phyloP scores from a whole-genome alignment of 53 echinoderm and acorn worm genomes.

The Pentamera pediparva region DNA sequence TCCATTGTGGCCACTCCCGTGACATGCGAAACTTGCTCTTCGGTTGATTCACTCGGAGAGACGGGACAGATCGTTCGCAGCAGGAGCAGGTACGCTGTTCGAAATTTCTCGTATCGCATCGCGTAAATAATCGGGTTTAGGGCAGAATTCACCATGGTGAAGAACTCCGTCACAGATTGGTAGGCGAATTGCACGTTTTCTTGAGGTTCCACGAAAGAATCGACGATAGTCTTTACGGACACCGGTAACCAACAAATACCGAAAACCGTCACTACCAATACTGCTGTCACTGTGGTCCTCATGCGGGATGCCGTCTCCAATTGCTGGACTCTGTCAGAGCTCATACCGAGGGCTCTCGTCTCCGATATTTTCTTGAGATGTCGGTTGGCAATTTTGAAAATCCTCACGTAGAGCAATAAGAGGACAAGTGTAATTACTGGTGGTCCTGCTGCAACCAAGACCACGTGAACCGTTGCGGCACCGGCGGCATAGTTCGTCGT shows the following conservation, averaged over 20 bases:
- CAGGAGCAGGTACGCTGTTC: too few relatives aligned
- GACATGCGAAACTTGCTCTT: too few relatives aligned
- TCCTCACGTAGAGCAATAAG: background rate
- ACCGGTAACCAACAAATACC: too few relatives aligned
- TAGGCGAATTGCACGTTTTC: background rate
- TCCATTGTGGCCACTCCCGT: too few relatives aligned
- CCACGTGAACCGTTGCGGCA: background rate
- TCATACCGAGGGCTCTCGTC: background rate
- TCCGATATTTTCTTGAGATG: background rate
- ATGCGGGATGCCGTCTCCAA: background rate
- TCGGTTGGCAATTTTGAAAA: background rate
- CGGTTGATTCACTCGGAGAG: too few relatives aligned
- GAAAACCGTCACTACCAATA: background rate
- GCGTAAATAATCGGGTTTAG: constrained; percentile 9
- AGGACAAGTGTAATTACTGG: background rate
- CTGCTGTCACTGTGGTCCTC: background rate
- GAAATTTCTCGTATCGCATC: background rate
- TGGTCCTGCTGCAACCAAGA: background rate
- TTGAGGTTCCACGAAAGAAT: background rate
- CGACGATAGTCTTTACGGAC: background rate
- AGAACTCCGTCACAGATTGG: background rate
- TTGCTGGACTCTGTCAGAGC: background rate
- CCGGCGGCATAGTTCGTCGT: background rate
- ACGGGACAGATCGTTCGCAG: too few relatives aligned
- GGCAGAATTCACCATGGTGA: background rate